phyloP scores from a whole-genome alignment of 2,113 vertebrate species.

The Callorhinus ursinus region DNA sequence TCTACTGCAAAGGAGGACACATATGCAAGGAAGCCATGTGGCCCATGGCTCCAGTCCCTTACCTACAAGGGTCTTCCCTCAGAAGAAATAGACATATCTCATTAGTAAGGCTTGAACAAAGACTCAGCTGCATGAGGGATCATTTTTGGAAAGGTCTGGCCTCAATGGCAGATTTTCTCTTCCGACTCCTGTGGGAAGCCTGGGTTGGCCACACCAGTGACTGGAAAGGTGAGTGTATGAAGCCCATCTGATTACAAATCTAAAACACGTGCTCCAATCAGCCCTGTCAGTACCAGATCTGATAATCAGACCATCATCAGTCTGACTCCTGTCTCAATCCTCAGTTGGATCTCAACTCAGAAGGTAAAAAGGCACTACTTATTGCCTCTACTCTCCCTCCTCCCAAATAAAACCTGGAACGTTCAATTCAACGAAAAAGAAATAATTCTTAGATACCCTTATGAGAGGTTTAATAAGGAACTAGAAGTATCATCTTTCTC shows the following conservation, averaged over 20 bases:
- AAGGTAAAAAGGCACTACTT: constrained; percentile 19
- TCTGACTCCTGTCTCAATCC: background rate
- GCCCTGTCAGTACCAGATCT: background rate
- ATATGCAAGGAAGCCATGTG: background rate
- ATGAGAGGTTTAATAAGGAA: constrained; percentile 28
- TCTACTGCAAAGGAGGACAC: background rate
- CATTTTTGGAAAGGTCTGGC: background rate
- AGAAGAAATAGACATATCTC: background rate
- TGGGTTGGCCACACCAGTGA: background rate
- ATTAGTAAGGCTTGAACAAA: background rate
- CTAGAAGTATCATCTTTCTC: constrained; percentile 25
- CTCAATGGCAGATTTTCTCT: background rate
- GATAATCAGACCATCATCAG: background rate
- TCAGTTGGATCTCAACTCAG: constrained; percentile 4
- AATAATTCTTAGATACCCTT: constrained; percentile 44
- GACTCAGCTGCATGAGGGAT: background rate
- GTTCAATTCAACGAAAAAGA: constrained; percentile 27
- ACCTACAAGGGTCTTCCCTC: background rate
- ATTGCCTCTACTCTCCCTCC: background rate
- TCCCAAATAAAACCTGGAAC: constrained; percentile 41
- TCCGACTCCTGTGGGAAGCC: background rate
- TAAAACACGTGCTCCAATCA: background rate
- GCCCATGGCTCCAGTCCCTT: background rate
- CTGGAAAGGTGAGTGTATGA: background rate
- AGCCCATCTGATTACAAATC: constrained; percentile 2